A percentile compares a stretch with the other conserved stretches of the same genome.
These are phyloP conservation scores for Istiophorus platypterus DNA, from an alignment of 2,113 vertebrate genomes.

Conservation along the genomic window DNA sequence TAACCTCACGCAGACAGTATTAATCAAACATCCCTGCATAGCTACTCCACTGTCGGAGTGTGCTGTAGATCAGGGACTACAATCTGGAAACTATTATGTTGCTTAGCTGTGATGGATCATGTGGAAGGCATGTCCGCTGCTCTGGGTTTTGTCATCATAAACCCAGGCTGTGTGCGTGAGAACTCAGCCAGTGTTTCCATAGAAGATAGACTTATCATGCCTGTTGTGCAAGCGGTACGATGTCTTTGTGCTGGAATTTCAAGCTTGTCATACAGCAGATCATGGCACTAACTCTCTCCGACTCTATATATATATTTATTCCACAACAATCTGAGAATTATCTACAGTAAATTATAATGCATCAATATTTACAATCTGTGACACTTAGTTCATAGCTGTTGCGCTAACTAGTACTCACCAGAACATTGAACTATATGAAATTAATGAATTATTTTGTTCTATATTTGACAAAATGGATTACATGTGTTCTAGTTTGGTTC, in stretches of 20 bases:
- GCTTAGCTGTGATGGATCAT: constrained; percentile 60
- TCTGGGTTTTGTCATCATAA: constrained; percentile 67
- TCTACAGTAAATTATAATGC: neutral
- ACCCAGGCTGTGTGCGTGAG: constrained; percentile 51
- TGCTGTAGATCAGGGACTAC: constrained; percentile 26
- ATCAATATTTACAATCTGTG: neutral
- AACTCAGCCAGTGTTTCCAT: constrained; percentile 42
- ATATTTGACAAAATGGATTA: neutral
- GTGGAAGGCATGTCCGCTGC: constrained; percentile 67
- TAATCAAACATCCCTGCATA: constrained; percentile 8
- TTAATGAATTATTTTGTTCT: neutral
- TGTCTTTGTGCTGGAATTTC: neutral
- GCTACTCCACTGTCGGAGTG: constrained; percentile 8
- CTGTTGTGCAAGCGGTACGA: constrained; percentile 14
- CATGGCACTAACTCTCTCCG: neutral
- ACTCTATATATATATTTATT: neutral
- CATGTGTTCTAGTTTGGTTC: neutral
- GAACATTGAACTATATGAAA: neutral
- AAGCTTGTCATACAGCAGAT: neutral
- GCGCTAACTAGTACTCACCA: too few species aligned
- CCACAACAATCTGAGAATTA: neutral
- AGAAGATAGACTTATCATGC: constrained; percentile 25
- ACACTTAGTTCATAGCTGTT: neutral
- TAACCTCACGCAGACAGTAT: neutral
- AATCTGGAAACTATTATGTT: constrained; percentile 71